A percentile compares a stretch with the other conserved stretches of the same genome.
Evolutionary conservation across 2,797 vertebrate species (phyloP).

Genomic region (Trichosurus vulpecula): DNA sequence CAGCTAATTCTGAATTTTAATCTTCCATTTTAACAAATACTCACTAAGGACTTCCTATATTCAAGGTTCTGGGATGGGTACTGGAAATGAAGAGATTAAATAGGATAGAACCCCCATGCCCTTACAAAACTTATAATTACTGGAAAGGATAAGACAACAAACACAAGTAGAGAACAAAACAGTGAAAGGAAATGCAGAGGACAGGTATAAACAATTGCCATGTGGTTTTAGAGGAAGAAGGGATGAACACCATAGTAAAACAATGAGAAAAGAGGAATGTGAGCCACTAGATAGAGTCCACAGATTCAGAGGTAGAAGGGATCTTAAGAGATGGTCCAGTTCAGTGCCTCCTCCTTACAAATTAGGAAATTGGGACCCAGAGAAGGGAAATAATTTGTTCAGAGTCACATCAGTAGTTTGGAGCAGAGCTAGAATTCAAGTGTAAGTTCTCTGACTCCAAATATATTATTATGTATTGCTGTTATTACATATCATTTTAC

Average conservation of each 20-base stretch:
- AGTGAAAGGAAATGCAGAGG: neutral
- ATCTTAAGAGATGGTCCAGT: neutral
- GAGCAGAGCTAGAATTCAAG: neutral
- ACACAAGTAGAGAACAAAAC: neutral
- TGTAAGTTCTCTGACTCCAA: neutral
- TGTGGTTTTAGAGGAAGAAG: neutral
- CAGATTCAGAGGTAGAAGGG: neutral
- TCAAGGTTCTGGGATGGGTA: neutral
- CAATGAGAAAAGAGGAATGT: neutral
- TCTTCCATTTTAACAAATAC: neutral
- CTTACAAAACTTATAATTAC: neutral
- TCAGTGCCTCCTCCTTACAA: neutral
- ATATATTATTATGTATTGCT: neutral
- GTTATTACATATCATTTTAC: neutral
- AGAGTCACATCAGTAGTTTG: neutral
- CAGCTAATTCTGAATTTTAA: neutral
- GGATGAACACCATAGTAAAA: neutral
- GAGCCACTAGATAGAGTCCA: neutral
- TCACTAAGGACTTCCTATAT: neutral
- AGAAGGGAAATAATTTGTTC: neutral
- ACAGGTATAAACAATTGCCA: neutral
- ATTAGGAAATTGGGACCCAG: neutral
- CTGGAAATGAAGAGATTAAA: neutral
- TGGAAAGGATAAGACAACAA: neutral
- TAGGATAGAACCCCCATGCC: neutral